A percentile compares a stretch with the other conserved stretches of the same genome.
These are phyloP conservation scores for Drosophila fuyamai DNA, from an alignment of 1,140 invertebrate species.

Conservation along the genomic window DNA sequence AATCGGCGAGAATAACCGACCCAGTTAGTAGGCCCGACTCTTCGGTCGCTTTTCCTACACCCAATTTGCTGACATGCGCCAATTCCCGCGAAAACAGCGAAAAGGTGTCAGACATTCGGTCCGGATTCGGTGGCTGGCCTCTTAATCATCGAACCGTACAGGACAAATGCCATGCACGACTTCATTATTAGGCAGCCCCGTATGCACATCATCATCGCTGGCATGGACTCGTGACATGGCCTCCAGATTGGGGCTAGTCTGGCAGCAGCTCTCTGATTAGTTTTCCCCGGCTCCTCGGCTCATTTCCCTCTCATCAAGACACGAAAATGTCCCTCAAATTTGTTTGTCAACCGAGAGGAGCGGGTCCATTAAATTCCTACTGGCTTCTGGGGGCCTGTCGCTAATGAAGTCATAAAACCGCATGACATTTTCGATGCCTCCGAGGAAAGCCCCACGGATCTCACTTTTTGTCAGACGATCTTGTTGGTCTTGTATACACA, in stretches of 20 bases:
- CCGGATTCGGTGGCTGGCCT: conserved; percentile 16
- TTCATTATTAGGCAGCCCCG: conserved; percentile 77
- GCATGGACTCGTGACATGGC: conserved; percentile 67
- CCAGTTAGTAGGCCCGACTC: conserved; percentile 23
- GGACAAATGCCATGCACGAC: conserved; percentile 76
- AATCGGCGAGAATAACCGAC: conserved; percentile 30
- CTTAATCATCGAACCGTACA: conserved; percentile 66
- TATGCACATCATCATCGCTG: conserved; percentile 66
- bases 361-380: conserved; percentile 68
- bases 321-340: conserved; percentile 78
- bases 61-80: conserved; percentile 59
- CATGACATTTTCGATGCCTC: conserved; percentile 77
- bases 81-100: conserved; percentile 35
- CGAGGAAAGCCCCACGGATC: conserved; percentile 55
- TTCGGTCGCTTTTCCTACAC: conserved; percentile 6
- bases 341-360: conserved; percentile 47
- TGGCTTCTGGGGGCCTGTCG: conserved; percentile 50
- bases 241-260: conserved; percentile 36
- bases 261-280: conserved; percentile 54
- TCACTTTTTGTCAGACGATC: conserved; percentile 70
- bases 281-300: conserved; percentile 20
- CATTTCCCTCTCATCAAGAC: conserved; percentile 69
- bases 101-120: conserved; percentile 74
- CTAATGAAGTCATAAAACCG: conserved; percentile 83
- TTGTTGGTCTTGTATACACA: conserved; percentile 33